Evolutionary conservation across 2,888 invertebrate genomes (phyloP), one percentile per base, ranked within the genome.

Genomic region (Drosophila algonquin): DNA sequence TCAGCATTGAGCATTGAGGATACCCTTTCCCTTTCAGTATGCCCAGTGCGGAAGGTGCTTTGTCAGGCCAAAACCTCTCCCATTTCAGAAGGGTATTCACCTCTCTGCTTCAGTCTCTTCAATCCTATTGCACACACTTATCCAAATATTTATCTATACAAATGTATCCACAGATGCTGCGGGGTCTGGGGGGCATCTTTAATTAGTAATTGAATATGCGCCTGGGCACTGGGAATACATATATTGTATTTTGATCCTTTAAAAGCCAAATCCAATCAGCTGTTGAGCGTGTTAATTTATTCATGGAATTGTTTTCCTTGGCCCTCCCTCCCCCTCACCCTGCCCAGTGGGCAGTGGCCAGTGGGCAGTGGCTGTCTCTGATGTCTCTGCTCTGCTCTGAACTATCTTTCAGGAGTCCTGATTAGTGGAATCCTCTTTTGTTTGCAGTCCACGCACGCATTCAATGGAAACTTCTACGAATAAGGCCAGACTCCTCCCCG

Each of bases 271-370:
- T 67, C 81, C 72, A 83, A 86, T 81, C 87, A 76, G 76, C 75
- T 77, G 80, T 76, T 73, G 79, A 79, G 64, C 65, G 76, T 45
- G 73, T 75, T 87, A 84, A 84, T 87, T 81, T 84, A 84, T 84
- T 81, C 83, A 87, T 84, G 76, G 75, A 76, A 72, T 74, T 67
- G 51, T 65, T 56, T 64, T 56, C 27, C 32, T 18, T n/a, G 48
- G 44, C n/a, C 24, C 45, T 30, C 46, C 48, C 24, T 6, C 24
- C 5, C 1, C 3, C 24, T 6, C 24, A 3, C 1, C 3, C 14
- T 35, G 35, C 10, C 9, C 1, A 35, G 12, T 35, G 35, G 12
- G 12, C 12, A 24, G 24, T 24, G 24, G 24, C 24, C 24, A 24
- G 24, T 24, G 5, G 24, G 7, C 12, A 35, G 35, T 35, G 35